A percentile compares a stretch with the other conserved stretches of the same genome.
Conservation (phyloP, 2,888 invertebrate genomes). For the Macropis europaea region DNA sequence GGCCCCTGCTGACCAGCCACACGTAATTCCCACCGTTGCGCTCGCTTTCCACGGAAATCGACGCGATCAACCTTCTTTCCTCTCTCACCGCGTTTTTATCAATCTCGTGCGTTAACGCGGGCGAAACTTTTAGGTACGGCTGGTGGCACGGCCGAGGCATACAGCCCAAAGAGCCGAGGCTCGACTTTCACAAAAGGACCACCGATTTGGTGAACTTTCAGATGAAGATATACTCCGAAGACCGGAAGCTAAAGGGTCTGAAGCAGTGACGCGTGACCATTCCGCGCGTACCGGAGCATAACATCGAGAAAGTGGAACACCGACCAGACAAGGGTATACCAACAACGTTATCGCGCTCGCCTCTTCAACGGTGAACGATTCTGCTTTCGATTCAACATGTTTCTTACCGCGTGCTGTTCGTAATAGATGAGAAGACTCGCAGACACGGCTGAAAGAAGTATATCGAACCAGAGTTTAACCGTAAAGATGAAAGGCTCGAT, state of each 20-base stretch:
- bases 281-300: not conserved
- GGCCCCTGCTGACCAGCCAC: slow-evolving; percentile 70
- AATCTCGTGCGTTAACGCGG: not conserved
- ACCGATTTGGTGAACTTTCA: slow-evolving; percentile 70
- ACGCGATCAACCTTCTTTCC: not conserved
- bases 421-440: no score
- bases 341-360: no score
- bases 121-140: slow-evolving; percentile 65
- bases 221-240: slow-evolving; percentile 70
- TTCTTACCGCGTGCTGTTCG: no score
- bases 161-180: slow-evolving; percentile 61
- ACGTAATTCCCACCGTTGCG: slow-evolving; percentile 57
- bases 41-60: not conserved
- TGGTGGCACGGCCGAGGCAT: slow-evolving; percentile 74
- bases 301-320: not conserved
- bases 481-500: no score
- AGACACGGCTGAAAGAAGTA: no score
- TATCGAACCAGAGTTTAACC: no score
- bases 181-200: slow-evolving; percentile 70
- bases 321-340: no score
- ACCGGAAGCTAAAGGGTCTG: slow-evolving; percentile 62
- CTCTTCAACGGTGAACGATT: no score
- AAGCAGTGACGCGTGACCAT: slow-evolving; percentile 3
- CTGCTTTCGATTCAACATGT: no score
- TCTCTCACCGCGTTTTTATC: not conserved